A percentile compares a stretch with the other conserved stretches of the same genome.
phyloP scores from a whole-genome alignment of 2,113 vertebrate genomes.

The Lepus europaeus region DNA sequence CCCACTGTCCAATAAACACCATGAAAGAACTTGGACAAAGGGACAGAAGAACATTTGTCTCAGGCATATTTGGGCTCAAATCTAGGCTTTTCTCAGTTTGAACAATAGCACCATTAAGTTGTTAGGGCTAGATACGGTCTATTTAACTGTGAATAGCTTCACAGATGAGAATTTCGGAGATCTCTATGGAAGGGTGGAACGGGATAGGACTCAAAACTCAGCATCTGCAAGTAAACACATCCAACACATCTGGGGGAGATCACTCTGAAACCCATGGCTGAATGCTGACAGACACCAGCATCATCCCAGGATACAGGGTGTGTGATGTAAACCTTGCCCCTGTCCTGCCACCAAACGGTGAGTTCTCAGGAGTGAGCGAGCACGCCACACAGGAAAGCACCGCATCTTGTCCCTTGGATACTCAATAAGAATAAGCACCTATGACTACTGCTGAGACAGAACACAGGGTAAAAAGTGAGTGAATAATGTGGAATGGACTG shows the following conservation, averaged over 20 bases:
- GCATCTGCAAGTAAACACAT: background rate
- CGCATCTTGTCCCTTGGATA: background rate
- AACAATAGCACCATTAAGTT: background rate
- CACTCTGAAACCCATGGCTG: too few relatives aligned
- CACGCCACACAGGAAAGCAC: too few relatives aligned
- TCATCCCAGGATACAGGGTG: background rate
- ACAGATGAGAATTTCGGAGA: conserved; percentile 7
- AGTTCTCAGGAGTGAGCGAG: background rate
- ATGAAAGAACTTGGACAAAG: background rate
- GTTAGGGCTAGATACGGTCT: background rate
- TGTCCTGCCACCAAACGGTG: background rate
- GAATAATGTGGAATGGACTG: background rate
- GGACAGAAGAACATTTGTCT: conserved; percentile 30
- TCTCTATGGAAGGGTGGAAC: background rate
- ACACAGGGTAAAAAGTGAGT: background rate
- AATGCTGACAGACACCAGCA: background rate
- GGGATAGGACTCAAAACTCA: background rate
- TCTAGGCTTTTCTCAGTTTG: background rate
- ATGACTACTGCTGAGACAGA: background rate
- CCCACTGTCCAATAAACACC: conserved; percentile 4
- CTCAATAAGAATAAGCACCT: background rate
- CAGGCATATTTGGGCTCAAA: background rate
- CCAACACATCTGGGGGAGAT: background rate
- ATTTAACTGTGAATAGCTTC: background rate
- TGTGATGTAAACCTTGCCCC: background rate